Conservation (phyloP, 2,113 vertebrate species). For the human region DNA sequence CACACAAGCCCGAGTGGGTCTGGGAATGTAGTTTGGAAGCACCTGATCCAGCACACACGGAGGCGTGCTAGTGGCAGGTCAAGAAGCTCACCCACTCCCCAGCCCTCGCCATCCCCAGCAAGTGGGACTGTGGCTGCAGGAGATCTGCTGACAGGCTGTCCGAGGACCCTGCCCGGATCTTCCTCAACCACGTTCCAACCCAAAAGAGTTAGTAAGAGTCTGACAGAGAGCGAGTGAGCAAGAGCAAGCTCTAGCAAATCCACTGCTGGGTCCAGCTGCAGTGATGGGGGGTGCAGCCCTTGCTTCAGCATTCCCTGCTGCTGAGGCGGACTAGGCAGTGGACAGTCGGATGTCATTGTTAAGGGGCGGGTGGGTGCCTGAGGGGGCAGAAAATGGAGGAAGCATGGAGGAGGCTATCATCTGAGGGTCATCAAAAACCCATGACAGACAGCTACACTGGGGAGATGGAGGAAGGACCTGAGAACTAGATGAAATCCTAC, state of each 20-base stretch:
- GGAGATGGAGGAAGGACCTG: not conserved
- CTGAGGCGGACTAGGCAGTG: not conserved
- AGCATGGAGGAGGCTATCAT: not conserved
- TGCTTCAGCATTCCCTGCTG: not conserved
- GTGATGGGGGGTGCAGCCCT: not conserved
- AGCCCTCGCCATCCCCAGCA: not conserved
- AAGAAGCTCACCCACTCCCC: not conserved
- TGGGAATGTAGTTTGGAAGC: slow-evolving; percentile 49
- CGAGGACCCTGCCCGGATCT: not conserved
- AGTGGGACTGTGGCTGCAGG: not conserved
- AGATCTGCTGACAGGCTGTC: not conserved
- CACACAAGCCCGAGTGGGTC: not conserved
- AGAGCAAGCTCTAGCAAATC: not conserved
- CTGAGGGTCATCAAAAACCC: not conserved
- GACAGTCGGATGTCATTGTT: not conserved
- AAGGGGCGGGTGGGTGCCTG: not conserved
- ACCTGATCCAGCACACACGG: not conserved
- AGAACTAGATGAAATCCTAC: not conserved
- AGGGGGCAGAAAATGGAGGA: not conserved
- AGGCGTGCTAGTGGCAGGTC: not conserved
- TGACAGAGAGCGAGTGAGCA: not conserved
- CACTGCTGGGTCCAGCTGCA: not conserved
- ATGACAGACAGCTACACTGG: not conserved
- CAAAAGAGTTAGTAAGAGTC: not conserved
- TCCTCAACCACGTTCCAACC: not conserved